Evolutionary conservation across 1,140 invertebrate genomes (phyloP).

Genomic region (Drosophila leontia): DNA sequence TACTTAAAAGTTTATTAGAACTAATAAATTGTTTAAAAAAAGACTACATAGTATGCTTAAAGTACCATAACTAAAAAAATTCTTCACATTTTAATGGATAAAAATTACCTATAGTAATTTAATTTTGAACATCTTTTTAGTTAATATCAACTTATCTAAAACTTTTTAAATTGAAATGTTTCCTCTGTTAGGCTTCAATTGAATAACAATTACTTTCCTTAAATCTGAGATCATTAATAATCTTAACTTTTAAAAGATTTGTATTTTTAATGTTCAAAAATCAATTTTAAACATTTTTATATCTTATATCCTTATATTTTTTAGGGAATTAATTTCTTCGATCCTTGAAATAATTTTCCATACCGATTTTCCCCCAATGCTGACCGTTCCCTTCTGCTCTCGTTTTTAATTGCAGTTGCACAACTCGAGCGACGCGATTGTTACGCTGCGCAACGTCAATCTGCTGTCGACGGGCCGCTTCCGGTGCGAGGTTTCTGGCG

Average conservation of each 20-base stretch:
- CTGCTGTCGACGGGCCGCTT: constrained; percentile 92
- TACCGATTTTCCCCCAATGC: neutral
- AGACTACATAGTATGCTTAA: neutral
- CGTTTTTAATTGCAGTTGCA: constrained; percentile 87
- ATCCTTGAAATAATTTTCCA: neutral
- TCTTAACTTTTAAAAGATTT: too few species aligned
- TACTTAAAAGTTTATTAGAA: neutral
- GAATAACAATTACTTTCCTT: too few species aligned
- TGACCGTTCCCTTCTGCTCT: constrained; percentile 20
- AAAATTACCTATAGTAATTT: neutral
- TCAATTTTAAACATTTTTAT: neutral
- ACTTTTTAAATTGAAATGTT: too few species aligned
- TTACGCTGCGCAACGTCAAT: constrained; percentile 90
- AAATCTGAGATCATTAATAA: too few species aligned
- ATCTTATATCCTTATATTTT: neutral
- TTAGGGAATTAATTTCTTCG: neutral
- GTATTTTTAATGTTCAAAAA: too few species aligned
- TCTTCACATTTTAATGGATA: too few species aligned
- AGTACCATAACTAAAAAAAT: too few species aligned
- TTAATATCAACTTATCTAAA: neutral
- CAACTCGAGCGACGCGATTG: constrained; percentile 90
- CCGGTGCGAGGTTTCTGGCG: constrained; percentile 93
- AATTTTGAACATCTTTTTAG: neutral
- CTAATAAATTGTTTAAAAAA: neutral
- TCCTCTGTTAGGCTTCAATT: too few species aligned